Base-by-base conservation (phyloP, 2,113 vertebrate species). In the Hepsetus odoe region DNA sequence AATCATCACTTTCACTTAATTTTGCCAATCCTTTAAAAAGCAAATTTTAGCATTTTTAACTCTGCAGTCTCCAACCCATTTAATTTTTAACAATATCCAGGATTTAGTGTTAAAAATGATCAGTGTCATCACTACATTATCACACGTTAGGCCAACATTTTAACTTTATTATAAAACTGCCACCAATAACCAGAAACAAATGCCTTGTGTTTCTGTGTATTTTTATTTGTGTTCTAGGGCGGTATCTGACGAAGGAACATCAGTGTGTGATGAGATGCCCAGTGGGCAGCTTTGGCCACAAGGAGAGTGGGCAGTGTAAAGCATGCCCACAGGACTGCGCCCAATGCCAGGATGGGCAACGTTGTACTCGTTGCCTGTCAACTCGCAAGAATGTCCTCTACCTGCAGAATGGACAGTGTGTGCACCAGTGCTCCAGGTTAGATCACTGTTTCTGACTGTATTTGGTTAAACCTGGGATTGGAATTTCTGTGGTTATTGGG, bases 391-490 rank as follows among this genome's bases (percentile, higher is more conserved):
- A 55, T 5, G 44, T 3, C 0, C 77, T 92, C 40, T 91, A 94
- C 83, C 92, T 98, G 81, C 91, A 96, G 61, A 71, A 89, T 2
- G 95, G 95, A 73, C 91, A 89, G 77, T 98, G 96, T 85, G 91
- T 94, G 38, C 88, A 86, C 28, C 83, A 91, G 35, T 98, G 97
- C 49, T 94, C 91, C 5, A 84, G 83, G 94, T 95, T 18, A 58
- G 74, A 75, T 11, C 38, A 35, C 2, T 35, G 7, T 61, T 61
- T 7, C 3, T 62, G 6, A 32, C 3, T 40, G 35, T 67, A 40
- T 67, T 9, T 46, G 13, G 4, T 12, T 49, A 18, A 6, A 3
- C 40, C 1, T 42, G 1, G 11, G 14, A 9, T 16, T 18, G 2
- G 46, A 5, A 40, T 11, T 40, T 40, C 11, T 6, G 38, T 40